Evolutionary conservation across 2,888 invertebrate genomes (phyloP).

Genomic region (Apamea sordens): DNA sequence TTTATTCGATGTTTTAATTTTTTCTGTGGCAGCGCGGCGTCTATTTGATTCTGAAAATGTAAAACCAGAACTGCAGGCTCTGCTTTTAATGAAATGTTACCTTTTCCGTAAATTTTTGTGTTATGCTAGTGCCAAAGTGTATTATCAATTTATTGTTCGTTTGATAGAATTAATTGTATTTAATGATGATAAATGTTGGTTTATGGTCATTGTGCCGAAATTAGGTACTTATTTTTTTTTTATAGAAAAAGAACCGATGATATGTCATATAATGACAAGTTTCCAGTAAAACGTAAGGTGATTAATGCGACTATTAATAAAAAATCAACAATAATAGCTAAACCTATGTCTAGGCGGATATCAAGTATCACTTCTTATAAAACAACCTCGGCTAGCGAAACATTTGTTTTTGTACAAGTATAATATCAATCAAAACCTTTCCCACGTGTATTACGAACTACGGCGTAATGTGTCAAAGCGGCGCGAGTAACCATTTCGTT

Average conservation of each 20-base stretch:
- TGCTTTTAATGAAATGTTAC: neutral
- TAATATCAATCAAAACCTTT: constrained; percentile 59
- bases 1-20: constrained; percentile 19
- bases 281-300: neutral
- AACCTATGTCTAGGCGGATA: constrained; percentile 26
- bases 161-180: neutral
- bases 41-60: constrained; percentile 10
- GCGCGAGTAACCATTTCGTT: neutral
- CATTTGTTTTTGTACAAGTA: constrained; percentile 45
- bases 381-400: constrained; percentile 25
- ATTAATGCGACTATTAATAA: constrained; percentile 21
- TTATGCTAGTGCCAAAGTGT: constrained; percentile 4
- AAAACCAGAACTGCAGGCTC: constrained; percentile 12
- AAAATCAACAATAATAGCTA: constrained; percentile 25
- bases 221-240: neutral
- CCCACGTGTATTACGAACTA: constrained; percentile 43
- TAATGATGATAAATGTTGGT: neutral
- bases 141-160: neutral
- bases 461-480: constrained; percentile 22
- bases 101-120: neutral
- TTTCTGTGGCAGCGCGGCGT: constrained; percentile 3
- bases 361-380: constrained; percentile 35
- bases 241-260: neutral
- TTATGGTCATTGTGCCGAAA: neutral
- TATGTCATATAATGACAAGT: constrained; percentile 7